Conservation (phyloP, 2,888 invertebrate genomes). For the Pyrocoelia pectoralis region DNA sequence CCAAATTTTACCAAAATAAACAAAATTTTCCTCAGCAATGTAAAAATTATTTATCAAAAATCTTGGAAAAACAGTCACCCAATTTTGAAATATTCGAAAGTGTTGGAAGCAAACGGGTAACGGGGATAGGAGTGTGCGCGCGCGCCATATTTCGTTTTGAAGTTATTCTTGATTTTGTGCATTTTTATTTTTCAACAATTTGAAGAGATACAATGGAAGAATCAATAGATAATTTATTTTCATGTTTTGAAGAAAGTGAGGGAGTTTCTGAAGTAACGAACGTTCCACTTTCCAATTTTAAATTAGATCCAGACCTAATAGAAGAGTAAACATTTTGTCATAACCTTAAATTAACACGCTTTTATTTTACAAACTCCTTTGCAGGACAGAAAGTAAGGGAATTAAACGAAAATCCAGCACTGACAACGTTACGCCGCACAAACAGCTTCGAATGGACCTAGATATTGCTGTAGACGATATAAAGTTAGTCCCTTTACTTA, state of each 20-base stretch:
- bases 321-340: conserved; percentile 20
- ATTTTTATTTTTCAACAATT: conserved; percentile 1
- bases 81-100: too few species aligned
- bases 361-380: conserved; percentile 37
- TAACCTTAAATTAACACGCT: conserved; percentile 38
- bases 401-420: conserved; percentile 47
- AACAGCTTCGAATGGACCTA: conserved; percentile 36
- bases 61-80: too few species aligned
- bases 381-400: conserved; percentile 43
- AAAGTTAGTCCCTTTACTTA: conserved; percentile 49
- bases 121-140: too few species aligned
- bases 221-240: conserved; percentile 57
- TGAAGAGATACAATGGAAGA: conserved; percentile 53
- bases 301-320: conserved; percentile 9
- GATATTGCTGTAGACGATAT: conserved; percentile 50
- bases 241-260: conserved; percentile 55
- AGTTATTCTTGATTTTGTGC: background rate
- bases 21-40: too few species aligned
- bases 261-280: conserved; percentile 23
- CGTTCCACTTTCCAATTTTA: background rate
- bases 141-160: background rate
- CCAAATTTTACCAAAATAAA: too few species aligned
- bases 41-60: too few species aligned
- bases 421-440: conserved; percentile 30
- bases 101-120: too few species aligned